Evolutionary conservation across 2,113 vertebrate genomes (phyloP).

Genomic region (Sclerurus mexicanus): DNA sequence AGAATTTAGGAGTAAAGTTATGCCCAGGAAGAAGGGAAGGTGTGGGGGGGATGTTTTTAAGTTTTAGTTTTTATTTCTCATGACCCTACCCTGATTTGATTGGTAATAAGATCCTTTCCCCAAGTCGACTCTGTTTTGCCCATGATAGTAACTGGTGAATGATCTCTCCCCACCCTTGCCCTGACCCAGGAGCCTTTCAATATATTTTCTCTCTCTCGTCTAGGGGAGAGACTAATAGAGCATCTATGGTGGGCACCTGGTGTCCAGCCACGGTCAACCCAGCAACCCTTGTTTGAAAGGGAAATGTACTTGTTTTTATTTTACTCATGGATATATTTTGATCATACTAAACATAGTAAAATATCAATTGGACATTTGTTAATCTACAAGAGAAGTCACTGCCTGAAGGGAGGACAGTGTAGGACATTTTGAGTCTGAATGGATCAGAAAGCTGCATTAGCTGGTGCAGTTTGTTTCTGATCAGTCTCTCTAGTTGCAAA

Average conservation of each 20-base stretch:
- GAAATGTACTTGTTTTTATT: neutral
- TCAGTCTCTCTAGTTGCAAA: neutral
- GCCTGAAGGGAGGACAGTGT: neutral
- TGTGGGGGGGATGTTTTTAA: neutral
- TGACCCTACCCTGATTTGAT: neutral
- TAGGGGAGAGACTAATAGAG: neutral
- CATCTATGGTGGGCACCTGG: neutral
- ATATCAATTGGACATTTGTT: neutral
- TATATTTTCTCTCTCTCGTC: neutral
- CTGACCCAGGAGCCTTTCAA: neutral
- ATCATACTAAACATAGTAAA: neutral
- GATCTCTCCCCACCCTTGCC: neutral
- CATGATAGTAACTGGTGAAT: neutral
- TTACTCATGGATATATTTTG: neutral
- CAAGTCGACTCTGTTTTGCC: neutral
- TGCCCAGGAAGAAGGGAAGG: neutral
- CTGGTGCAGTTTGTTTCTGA: neutral
- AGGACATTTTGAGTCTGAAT: neutral
- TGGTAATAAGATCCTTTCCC: neutral
- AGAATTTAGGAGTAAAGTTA: neutral
- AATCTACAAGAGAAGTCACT: neutral
- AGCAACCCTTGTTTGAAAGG: neutral
- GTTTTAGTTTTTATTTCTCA: neutral
- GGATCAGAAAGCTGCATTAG: neutral
- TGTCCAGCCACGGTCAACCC: neutral